Evolutionary conservation across 2,797 vertebrate species (phyloP).

Genomic region (Neoniphon sammara): DNA sequence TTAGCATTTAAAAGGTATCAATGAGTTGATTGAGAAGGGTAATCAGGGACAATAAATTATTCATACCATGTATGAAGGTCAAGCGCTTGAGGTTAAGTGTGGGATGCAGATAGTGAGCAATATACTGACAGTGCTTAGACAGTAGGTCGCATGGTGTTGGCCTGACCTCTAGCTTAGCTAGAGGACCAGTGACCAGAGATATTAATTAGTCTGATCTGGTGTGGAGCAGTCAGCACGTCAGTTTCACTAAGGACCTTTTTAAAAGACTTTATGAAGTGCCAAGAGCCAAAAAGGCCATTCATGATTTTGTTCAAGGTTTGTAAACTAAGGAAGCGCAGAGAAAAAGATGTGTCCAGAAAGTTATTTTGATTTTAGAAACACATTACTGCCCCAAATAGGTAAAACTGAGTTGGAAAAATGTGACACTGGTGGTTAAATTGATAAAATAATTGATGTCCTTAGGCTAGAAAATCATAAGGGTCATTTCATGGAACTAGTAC

Average conservation of each 20-base stretch:
- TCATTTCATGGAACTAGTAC: not conserved
- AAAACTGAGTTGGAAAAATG: constrained; percentile 1
- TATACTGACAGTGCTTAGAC: constrained; percentile 23
- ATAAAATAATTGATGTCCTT: constrained; percentile 20
- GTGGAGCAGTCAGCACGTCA: not conserved
- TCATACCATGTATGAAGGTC: constrained; percentile 68
- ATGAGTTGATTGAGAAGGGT: constrained; percentile 44
- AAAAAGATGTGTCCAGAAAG: not conserved
- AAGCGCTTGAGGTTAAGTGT: constrained; percentile 60
- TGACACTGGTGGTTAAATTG: constrained; percentile 4
- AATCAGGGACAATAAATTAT: constrained; percentile 67
- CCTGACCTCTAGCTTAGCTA: not conserved
- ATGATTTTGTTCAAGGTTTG: not conserved
- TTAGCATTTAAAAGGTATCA: constrained; percentile 49
- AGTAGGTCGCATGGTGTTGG: constrained; percentile 8
- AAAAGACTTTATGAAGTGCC: too few relatives aligned
- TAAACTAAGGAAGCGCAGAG: not conserved
- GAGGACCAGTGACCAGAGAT: not conserved
- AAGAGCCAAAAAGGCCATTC: not conserved
- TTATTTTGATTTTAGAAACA: not conserved
- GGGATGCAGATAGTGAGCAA: constrained; percentile 53
- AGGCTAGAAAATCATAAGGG: constrained; percentile 1
- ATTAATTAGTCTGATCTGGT: not conserved
- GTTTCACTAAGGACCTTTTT: not conserved
- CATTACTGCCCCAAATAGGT: not conserved